Evolutionary conservation across 2,113 vertebrate species (phyloP).

Genomic region (Monopterus albus): DNA sequence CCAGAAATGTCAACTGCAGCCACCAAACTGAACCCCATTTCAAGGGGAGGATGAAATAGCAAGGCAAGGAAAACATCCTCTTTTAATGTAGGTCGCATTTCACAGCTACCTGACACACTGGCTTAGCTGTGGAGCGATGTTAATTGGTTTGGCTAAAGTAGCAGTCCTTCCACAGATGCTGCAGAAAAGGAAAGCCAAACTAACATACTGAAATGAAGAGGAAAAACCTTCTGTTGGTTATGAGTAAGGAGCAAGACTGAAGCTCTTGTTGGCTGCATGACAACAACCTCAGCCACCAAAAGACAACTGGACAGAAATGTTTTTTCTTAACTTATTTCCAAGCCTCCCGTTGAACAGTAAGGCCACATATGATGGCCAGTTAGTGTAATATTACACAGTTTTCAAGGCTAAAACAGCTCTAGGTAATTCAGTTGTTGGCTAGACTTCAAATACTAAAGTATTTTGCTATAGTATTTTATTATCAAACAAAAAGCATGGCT

Average conservation of each 20-base stretch:
- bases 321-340: background rate
- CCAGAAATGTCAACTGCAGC: constrained; percentile 32
- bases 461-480: no score
- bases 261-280: background rate
- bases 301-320: background rate
- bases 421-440: no score
- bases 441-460: no score
- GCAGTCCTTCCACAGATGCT: background rate
- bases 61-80: background rate
- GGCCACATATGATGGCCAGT: background rate
- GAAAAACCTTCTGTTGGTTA: background rate
- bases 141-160: constrained; percentile 34
- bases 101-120: constrained; percentile 29
- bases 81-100: constrained; percentile 27
- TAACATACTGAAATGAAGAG: background rate
- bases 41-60: constrained; percentile 15
- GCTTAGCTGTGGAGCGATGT: constrained; percentile 40
- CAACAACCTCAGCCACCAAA: background rate
- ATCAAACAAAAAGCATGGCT: background rate
- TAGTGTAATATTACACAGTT: constrained; percentile 4
- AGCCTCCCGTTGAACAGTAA: background rate
- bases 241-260: background rate
- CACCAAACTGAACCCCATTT: constrained; percentile 12
- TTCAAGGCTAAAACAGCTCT: constrained; percentile 15
- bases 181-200: background rate